phyloP scores from a whole-genome alignment of 2,888 invertebrate genomes.

The Volucella zonaria region DNA sequence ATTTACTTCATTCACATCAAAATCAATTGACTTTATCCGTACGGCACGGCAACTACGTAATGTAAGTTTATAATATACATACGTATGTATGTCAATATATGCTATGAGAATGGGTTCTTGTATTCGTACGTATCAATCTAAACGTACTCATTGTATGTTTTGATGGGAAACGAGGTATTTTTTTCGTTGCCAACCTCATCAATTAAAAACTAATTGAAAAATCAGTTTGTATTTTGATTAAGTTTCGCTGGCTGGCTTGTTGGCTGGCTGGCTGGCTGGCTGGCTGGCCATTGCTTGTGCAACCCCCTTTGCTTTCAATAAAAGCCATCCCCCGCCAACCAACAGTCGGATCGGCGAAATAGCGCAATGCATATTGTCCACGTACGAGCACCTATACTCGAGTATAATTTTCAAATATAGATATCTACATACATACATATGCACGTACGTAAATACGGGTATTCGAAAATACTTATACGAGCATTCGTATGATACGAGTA shows the following conservation, averaged over 20 bases:
- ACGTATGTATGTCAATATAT: not conserved
- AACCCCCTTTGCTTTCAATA: conserved; percentile 14
- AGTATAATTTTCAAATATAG: no score
- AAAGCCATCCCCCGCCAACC: conserved; percentile 18
- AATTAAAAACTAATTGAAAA: conserved; percentile 71
- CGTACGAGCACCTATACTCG: not conserved
- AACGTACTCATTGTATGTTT: conserved; percentile 52
- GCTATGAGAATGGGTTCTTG: not conserved
- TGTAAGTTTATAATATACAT: no score
- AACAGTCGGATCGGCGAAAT: conserved; percentile 36
- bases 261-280: conserved; percentile 19
- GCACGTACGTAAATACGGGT: no score
- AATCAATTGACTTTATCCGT: conserved; percentile 57
- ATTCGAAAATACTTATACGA: no score
- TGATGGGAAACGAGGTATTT: conserved; percentile 66
- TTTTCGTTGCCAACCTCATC: conserved; percentile 61
- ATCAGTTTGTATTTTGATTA: conserved; percentile 67
- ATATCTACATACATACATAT: no score
- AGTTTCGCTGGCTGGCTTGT: conserved; percentile 44
- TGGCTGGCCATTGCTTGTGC: conserved; percentile 15
- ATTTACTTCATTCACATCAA: conserved; percentile 65
- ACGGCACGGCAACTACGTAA: not conserved
- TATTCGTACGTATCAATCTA: conserved; percentile 45
- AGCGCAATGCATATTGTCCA: conserved; percentile 17
- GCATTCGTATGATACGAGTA: not conserved